Conservation (phyloP, 1,140 invertebrate genomes). For the Apis florea region DNA sequence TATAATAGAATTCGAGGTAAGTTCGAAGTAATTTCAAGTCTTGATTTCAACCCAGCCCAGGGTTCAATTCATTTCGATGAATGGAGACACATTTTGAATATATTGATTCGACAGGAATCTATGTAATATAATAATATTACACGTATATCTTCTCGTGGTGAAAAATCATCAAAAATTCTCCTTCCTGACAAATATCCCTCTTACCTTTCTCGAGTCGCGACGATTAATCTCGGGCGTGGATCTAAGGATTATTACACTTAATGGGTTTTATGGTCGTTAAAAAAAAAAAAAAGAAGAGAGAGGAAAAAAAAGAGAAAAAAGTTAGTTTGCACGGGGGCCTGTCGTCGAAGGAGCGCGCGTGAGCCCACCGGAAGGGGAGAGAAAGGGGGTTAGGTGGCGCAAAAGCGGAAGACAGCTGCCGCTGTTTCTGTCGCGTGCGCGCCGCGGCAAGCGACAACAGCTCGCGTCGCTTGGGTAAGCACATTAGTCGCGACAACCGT, state of each 20-base stretch:
- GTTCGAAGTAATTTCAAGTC: too few relatives aligned
- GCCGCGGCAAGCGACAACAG: constrained; percentile 55
- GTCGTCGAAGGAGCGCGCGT: constrained; percentile 11
- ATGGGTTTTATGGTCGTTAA: constrained; percentile 8
- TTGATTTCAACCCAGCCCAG: too few relatives aligned
- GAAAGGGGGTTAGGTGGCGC: constrained; percentile 12
- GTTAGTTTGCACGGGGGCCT: constrained; percentile 19
- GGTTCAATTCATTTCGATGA: too few relatives aligned
- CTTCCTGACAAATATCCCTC: not conserved
- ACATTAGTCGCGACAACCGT: constrained; percentile 61
- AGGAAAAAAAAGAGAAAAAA: not conserved
- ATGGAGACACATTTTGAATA: too few relatives aligned
- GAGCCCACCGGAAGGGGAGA: constrained; percentile 5
- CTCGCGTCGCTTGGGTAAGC: constrained; percentile 62
- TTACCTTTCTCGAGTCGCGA: not conserved
- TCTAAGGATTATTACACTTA: constrained; percentile 8
- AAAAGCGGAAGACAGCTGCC: constrained; percentile 60
- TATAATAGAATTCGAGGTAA: too few relatives aligned
- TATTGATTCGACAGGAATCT: too few relatives aligned
- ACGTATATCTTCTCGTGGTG: too few relatives aligned
- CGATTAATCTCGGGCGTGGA: constrained; percentile 23
- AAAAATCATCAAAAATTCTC: too few relatives aligned
- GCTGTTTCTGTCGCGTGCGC: constrained; percentile 58
- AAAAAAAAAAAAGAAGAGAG: not conserved
- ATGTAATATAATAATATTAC: constrained; percentile 2